Evolutionary conservation across 1,140 invertebrate genomes (phyloP), one percentile per base, ranked within the genome.

Genomic region (Drosophila lacteicornis): DNA sequence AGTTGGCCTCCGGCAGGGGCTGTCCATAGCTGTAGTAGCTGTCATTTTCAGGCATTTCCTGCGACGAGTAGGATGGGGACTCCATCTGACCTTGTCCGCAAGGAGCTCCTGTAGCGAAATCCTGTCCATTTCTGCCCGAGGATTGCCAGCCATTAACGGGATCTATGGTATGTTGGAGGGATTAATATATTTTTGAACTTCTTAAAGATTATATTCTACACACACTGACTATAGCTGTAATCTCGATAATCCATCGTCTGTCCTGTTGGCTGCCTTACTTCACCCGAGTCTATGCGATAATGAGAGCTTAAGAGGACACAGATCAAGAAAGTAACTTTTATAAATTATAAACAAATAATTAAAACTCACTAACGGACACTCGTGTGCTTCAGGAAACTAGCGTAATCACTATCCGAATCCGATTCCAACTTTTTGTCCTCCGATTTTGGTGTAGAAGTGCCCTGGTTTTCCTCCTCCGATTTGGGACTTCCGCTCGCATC

Each of bases 291-390:
- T 2, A 55, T 50, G n/a, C 36, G 55, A 45, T 47, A 50, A 6
- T 60, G 13, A n/a, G 62, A 68, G 38, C 75, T 77, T 33, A 4
- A 3, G 5, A 19, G 2, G 0, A 8, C 1, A 30, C 0, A 45
- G 8, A 22, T 43, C 2, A 30, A n/a, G 0, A 45, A 19, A 22
- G 7, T 11, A 11, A 4, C 7, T 2, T 53, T 12, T 2, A 13
- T 7, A 9, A 46, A 5, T 13, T 12, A 42, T 11, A 7, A 0
- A 11, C 43, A 13, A 25, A 15, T 4, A 6, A 8, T n/a, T 1
- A 17, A 27, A 77, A 77, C 75, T 77, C 40, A 77, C 75, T 68
- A 76, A 25, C 30, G 49, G 22, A 51, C 9, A 40, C 45, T 77
- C 43, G 27, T 40, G 3, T 42, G 30, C 7, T 68, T 60, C 0